These are phyloP conservation scores for Heliconius charithonia DNA, from an alignment of 2,888 invertebrate genomes.

Conservation along the genomic window DNA sequence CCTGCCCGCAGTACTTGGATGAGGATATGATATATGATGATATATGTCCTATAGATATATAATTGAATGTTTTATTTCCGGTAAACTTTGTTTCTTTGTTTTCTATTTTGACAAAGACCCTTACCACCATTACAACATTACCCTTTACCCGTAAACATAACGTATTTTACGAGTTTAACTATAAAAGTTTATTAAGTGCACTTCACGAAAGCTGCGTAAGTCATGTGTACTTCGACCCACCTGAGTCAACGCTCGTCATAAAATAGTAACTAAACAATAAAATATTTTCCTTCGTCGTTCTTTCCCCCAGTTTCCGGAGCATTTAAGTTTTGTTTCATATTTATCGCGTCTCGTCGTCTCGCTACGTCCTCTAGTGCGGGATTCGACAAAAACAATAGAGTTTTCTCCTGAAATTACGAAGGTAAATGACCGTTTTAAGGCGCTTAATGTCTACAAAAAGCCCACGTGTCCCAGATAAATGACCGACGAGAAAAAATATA, in stretches of 20 bases:
- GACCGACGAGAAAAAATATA: constrained; percentile 38
- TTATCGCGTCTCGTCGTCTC: neutral
- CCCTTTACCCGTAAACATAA: too few relatives aligned
- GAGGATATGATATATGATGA: too few relatives aligned
- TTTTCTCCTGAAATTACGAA: constrained; percentile 36
- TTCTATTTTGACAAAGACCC: too few relatives aligned
- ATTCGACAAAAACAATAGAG: constrained; percentile 31
- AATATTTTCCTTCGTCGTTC: neutral
- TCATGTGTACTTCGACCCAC: neutral
- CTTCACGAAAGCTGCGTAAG: neutral
- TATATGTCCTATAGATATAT: too few relatives aligned
- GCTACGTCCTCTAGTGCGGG: neutral
- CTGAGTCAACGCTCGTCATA: constrained; percentile 10
- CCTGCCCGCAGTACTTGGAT: too few relatives aligned
- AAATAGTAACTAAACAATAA: constrained; percentile 4
- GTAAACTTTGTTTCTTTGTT: too few relatives aligned
- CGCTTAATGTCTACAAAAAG: constrained; percentile 70
- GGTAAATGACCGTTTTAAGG: constrained; percentile 69
- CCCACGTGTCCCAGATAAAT: constrained; percentile 63
- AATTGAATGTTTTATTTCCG: too few relatives aligned
- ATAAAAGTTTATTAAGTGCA: constrained; percentile 8
- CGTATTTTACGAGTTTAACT: neutral
- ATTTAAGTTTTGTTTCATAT: constrained; percentile 22
- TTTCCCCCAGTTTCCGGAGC: neutral
- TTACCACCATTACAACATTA: too few relatives aligned